phyloP scores from a whole-genome alignment of 2,888 invertebrate genomes.

The Agonopterix heracliana region DNA sequence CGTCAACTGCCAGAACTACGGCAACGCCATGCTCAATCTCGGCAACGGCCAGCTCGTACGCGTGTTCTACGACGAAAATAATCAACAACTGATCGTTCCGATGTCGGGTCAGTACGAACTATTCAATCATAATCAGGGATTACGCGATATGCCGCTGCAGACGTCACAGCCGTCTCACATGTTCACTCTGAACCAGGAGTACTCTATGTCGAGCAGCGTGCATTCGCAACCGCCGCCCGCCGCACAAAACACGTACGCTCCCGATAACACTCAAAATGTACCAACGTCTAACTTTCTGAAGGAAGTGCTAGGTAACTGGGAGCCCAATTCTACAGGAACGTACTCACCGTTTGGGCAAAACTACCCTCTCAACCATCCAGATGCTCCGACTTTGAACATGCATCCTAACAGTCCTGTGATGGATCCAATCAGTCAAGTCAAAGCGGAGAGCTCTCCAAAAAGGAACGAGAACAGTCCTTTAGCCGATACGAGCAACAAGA shows the following conservation, averaged over 20 bases:
- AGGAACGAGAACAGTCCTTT: constrained; percentile 62
- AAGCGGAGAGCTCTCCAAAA: constrained; percentile 55
- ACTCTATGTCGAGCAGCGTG: constrained; percentile 44
- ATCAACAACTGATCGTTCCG: constrained; percentile 64
- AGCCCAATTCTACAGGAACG: constrained; percentile 82
- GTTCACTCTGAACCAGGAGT: constrained; percentile 62
- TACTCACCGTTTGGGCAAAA: constrained; percentile 84
- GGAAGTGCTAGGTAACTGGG: constrained; percentile 83
- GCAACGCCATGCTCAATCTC: constrained; percentile 63
- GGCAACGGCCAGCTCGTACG: constrained; percentile 65
- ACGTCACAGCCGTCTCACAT: constrained; percentile 47
- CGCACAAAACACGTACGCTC: constrained; percentile 36
- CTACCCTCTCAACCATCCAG: constrained; percentile 70
- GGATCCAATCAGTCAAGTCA: constrained; percentile 43
- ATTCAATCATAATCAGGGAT: constrained; percentile 57
- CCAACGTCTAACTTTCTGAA: constrained; percentile 78
- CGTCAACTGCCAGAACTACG: constrained; percentile 51
- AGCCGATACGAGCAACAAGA: constrained; percentile 76
- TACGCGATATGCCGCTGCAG: constrained; percentile 52
- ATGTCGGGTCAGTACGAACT: constrained; percentile 67
- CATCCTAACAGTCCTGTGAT: constrained; percentile 41
- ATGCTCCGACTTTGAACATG: constrained; percentile 50
- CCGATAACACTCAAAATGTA: constrained; percentile 35
- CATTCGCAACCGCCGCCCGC: constrained; percentile 35
- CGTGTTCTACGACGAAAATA: constrained; percentile 66